Percentiles rank a stretch among this genome's conserved stretches.
phyloP scores from a whole-genome alignment of 2,113 vertebrate genomes.

The Sebastes schlegelii region DNA sequence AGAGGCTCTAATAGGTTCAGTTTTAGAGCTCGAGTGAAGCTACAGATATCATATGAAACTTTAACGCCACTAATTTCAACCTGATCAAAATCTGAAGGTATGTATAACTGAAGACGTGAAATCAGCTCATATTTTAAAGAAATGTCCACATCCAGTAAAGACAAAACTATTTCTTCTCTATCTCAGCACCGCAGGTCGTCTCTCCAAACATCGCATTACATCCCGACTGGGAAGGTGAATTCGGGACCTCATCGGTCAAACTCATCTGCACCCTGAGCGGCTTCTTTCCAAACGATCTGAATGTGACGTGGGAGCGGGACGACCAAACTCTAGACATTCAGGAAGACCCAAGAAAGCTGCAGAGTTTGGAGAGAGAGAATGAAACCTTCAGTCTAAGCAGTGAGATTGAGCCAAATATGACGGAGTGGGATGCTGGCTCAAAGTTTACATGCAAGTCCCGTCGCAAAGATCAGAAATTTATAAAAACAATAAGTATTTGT shows the following conservation, averaged over 20 bases:
- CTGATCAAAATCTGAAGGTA: constrained; percentile 55
- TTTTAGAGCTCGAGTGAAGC: no score
- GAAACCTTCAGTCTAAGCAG: constrained; percentile 59
- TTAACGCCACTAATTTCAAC: no score
- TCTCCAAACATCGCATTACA: constrained; percentile 66
- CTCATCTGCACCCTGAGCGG: constrained; percentile 74
- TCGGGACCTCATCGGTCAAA: constrained; percentile 22
- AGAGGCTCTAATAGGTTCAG: no score
- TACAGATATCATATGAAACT: no score
- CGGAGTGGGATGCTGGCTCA: constrained; percentile 33
- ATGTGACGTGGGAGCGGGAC: constrained; percentile 56
- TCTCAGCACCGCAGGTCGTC: constrained; percentile 23
- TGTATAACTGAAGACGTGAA: constrained; percentile 17
- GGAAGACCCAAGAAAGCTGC: not conserved
- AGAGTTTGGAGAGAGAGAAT: fast-evolving
- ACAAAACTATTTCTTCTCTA: constrained; percentile 23
- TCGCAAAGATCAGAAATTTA: not conserved
- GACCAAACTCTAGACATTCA: fast-evolving
- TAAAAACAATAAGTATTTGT: constrained; percentile 56
- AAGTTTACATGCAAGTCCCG: constrained; percentile 56
- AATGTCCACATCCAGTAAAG: not conserved
- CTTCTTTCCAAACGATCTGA: constrained; percentile 44
- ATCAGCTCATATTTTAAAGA: not conserved
- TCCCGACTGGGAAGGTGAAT: constrained; percentile 44
- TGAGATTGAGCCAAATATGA: constrained; percentile 48